Conservation (phyloP, 1,140 invertebrate genomes). For the Plectrocnemia conspersa region DNA sequence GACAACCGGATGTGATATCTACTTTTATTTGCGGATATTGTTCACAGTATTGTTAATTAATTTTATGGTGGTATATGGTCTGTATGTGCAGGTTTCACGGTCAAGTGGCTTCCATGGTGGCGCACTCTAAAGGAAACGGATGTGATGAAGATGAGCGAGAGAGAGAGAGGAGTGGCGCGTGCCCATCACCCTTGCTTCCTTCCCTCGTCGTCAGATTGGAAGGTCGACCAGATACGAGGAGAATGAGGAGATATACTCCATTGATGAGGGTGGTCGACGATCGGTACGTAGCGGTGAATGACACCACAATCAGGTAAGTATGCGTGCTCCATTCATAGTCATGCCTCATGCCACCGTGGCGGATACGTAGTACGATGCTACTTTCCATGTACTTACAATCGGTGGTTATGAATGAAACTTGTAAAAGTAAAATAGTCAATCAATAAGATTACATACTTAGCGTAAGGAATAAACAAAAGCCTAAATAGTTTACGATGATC, state of each 20-base stretch:
- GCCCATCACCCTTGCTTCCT: constrained; percentile 14
- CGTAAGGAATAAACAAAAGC: too few relatives aligned
- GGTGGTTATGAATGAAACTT: too few relatives aligned
- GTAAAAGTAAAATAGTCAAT: too few relatives aligned
- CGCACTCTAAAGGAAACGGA: constrained; percentile 25
- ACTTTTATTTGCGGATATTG: too few relatives aligned
- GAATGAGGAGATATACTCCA: constrained; percentile 28
- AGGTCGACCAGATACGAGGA: constrained; percentile 9
- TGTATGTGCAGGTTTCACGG: constrained; percentile 15
- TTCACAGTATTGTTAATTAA: too few relatives aligned
- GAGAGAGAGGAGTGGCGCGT: constrained; percentile 14
- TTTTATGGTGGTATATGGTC: too few relatives aligned
- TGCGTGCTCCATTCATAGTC: neutral
- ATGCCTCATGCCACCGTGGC: too few relatives aligned
- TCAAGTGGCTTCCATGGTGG: constrained; percentile 9
- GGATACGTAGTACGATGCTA: too few relatives aligned
- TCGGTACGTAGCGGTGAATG: constrained; percentile 17
- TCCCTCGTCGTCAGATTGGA: neutral
- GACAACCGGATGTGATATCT: too few relatives aligned
- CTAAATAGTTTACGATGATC: too few relatives aligned
- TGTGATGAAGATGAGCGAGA: constrained; percentile 19
- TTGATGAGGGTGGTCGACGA: constrained; percentile 18
- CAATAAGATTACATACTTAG: too few relatives aligned
- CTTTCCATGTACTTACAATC: too few relatives aligned
- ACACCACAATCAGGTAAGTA: constrained; percentile 10